These are phyloP conservation scores for Scophthalmus maximus DNA, from an alignment of 2,113 vertebrate genomes.

Conservation along the genomic window DNA sequence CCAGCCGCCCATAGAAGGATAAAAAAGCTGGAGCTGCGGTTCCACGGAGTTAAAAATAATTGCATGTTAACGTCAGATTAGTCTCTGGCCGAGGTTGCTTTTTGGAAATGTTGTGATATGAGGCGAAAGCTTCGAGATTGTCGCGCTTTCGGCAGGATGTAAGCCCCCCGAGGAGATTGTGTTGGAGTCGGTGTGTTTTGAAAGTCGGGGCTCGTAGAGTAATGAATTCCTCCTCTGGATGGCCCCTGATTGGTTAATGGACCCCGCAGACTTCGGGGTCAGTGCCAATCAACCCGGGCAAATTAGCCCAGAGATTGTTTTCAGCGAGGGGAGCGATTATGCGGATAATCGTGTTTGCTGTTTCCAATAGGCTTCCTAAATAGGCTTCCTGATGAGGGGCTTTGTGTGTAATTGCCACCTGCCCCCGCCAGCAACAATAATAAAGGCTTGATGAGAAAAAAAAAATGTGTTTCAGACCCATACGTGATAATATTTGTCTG, in stretches of 20 bases:
- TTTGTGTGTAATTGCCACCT: slow-evolving; percentile 41
- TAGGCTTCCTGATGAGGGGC: slow-evolving; percentile 35
- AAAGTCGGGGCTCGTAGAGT: slow-evolving; percentile 30
- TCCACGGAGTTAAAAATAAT: slow-evolving; percentile 25
- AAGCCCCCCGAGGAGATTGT: too few relatives aligned
- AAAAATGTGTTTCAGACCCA: slow-evolving; percentile 34
- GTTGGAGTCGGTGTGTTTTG: slow-evolving; percentile 29
- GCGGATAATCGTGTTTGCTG: slow-evolving; percentile 42
- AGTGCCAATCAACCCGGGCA: slow-evolving; percentile 26
- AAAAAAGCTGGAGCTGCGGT: slow-evolving; percentile 4
- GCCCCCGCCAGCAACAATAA: slow-evolving; percentile 35
- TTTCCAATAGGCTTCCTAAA: too few relatives aligned
- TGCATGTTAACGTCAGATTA: slow-evolving; percentile 19
- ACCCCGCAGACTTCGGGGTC: slow-evolving; percentile 1
- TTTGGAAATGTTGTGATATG: slow-evolving; percentile 16
- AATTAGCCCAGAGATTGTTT: slow-evolving; percentile 22
- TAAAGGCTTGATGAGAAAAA: slow-evolving; percentile 46
- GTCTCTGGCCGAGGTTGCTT: slow-evolving; percentile 24
- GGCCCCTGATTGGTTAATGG: slow-evolving; percentile 43
- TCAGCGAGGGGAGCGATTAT: slow-evolving; percentile 4
- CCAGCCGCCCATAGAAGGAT: slow-evolving; percentile 41
- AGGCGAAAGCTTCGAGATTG: slow-evolving; percentile 27
- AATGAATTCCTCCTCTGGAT: slow-evolving; percentile 44
- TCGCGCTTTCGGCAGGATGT: slow-evolving; percentile 11
- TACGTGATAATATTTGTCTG: background rate